Percentiles rank a stretch among this genome's conserved stretches.
Evolutionary conservation across 2,888 invertebrate species (phyloP).

Genomic region (Liodrosophila aerea): DNA sequence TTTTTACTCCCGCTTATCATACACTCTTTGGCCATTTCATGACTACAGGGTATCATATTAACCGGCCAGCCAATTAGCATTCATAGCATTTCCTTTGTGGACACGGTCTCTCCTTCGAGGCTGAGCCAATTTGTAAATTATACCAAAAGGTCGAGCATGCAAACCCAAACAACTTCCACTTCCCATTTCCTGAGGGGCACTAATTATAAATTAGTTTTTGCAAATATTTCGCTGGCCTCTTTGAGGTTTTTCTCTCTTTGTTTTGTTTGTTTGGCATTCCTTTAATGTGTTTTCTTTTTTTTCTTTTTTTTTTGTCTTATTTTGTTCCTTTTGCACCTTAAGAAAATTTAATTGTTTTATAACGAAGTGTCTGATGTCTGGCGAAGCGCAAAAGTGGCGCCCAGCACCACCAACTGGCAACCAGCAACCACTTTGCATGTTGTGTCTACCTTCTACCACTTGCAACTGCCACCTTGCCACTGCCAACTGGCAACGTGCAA

Average conservation of each 20-base stretch:
- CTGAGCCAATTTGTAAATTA: constrained; percentile 69
- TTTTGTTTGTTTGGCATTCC: constrained; percentile 3
- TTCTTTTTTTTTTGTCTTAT: constrained; percentile 4
- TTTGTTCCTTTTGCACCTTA: constrained; percentile 33
- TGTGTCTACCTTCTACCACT: constrained; percentile 44
- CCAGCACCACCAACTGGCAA: constrained; percentile 23
- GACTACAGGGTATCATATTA: constrained; percentile 13
- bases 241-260: constrained; percentile 21
- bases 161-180: constrained; percentile 51
- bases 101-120: constrained; percentile 18
- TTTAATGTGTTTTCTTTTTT: background rate
- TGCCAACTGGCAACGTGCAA: constrained; percentile 16
- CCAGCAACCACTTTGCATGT: constrained; percentile 49
- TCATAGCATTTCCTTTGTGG: constrained; percentile 33
- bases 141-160: constrained; percentile 69
- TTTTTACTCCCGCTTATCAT: constrained; percentile 6
- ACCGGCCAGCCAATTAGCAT: constrained; percentile 54
- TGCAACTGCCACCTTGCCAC: constrained; percentile 29
- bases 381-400: constrained; percentile 73
- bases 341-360: constrained; percentile 66
- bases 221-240: constrained; percentile 52
- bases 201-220: constrained; percentile 73
- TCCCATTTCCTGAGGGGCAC: constrained; percentile 46
- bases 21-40: constrained; percentile 8
- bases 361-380: constrained; percentile 70